Conservation (phyloP, 1,140 invertebrate genomes). For the Apis cerana region DNA sequence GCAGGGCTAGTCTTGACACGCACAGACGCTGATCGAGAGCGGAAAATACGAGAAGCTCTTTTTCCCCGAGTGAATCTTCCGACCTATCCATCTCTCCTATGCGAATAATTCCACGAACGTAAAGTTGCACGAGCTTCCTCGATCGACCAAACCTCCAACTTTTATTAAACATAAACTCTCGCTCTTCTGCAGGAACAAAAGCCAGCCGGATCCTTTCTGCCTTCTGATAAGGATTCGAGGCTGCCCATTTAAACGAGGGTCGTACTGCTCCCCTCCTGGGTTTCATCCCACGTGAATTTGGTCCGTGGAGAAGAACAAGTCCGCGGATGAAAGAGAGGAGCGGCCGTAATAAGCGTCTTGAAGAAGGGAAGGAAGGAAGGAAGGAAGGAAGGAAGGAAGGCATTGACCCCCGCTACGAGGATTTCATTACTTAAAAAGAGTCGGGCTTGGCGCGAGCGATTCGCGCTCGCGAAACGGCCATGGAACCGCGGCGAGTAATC, state of each 20-base stretch:
- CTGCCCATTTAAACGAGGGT: slow-evolving; percentile 9
- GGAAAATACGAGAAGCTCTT: too few species aligned
- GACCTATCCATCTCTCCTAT: not conserved
- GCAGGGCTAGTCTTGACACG: too few species aligned
- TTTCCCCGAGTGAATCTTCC: not conserved
- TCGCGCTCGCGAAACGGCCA: not conserved
- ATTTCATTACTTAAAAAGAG: slow-evolving; percentile 45
- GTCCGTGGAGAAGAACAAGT: not conserved
- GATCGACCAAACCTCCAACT: not conserved
- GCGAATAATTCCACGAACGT: too few species aligned
- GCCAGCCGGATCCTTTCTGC: not conserved
- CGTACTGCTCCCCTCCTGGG: not conserved
- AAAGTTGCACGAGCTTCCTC: not conserved
- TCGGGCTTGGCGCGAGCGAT: not conserved
- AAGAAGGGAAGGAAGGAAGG: not conserved
- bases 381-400: not conserved
- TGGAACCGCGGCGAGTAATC: slow-evolving; percentile 5
- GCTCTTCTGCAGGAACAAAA: not conserved
- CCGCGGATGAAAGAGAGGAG: not conserved
- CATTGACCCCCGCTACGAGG: not conserved
- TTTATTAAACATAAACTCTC: slow-evolving; percentile 25
- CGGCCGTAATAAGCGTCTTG: slow-evolving; percentile 17
- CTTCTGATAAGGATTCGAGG: not conserved
- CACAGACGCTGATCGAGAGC: too few species aligned
- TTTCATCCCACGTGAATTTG: slow-evolving; percentile 19